Conservation (phyloP, 2,797 vertebrate genomes). For the Epinephelus coioides region DNA sequence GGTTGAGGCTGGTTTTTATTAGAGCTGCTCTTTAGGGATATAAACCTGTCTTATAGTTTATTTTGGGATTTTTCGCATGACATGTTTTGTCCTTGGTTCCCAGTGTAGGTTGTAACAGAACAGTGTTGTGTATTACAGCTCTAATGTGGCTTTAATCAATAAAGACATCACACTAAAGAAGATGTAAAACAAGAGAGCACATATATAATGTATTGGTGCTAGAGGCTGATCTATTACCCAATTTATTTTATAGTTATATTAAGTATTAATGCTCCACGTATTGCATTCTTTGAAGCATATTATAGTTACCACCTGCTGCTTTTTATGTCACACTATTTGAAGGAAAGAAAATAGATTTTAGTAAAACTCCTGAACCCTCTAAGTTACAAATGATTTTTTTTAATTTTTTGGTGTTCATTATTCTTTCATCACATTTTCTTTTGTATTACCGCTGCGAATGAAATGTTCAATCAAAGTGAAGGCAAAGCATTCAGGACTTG, state of each 20-base stretch:
- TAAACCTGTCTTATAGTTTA: neutral
- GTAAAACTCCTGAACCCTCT: slow-evolving; percentile 7
- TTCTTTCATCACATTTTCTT: slow-evolving; percentile 37
- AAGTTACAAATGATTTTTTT: neutral
- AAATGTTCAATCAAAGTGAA: slow-evolving; percentile 49
- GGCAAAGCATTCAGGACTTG: slow-evolving; percentile 33
- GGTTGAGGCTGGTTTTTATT: slow-evolving; percentile 4
- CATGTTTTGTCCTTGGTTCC: neutral
- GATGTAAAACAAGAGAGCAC: neutral
- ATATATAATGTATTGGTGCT: neutral
- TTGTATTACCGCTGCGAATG: slow-evolving; percentile 13
- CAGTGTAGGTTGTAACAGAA: neutral
- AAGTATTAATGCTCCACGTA: neutral
- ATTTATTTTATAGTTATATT: slow-evolving; percentile 1
- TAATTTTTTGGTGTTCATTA: slow-evolving; percentile 6
- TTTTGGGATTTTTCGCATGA: neutral
- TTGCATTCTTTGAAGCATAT: neutral
- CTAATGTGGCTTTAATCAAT: neutral
- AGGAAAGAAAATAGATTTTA: neutral
- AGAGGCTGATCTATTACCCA: neutral
- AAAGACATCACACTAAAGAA: neutral
- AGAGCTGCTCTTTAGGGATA: neutral
- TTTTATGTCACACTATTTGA: slow-evolving; percentile 21
- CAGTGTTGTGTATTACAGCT: neutral
- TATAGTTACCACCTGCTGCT: neutral